phyloP scores from a whole-genome alignment of 1,140 invertebrate species.

The Cataglyphis hispanica region DNA sequence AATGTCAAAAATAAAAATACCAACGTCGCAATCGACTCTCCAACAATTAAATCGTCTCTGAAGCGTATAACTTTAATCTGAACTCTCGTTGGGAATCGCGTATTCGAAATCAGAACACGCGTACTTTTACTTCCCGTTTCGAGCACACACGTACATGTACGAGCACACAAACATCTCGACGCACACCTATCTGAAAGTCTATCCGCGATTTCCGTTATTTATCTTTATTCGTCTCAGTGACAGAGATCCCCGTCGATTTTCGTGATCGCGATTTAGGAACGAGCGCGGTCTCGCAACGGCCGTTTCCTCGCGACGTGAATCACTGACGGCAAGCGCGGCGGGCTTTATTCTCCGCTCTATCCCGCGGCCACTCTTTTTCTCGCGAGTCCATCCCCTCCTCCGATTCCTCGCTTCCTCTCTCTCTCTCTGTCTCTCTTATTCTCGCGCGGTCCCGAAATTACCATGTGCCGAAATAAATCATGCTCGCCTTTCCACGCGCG shows the following conservation, averaged over 20 bases:
- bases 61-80: not conserved
- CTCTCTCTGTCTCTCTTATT: not conserved
- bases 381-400: slow-evolving; percentile 32
- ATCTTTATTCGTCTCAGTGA: not conserved
- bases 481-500: not conserved
- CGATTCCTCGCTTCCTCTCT: not conserved
- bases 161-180: not conserved
- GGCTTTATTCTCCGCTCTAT: slow-evolving; percentile 52
- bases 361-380: slow-evolving; percentile 42
- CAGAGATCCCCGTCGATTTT: too few relatives aligned
- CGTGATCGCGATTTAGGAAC: not conserved
- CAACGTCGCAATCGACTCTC: slow-evolving; percentile 19
- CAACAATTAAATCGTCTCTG: slow-evolving; percentile 2
- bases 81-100: slow-evolving; percentile 4
- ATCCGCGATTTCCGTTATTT: not conserved
- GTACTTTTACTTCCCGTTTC: slow-evolving; percentile 47
- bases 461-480: slow-evolving; percentile 52
- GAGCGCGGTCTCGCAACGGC: not conserved
- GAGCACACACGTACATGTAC: not conserved
- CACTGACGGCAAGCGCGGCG: slow-evolving; percentile 52
- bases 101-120: slow-evolving; percentile 36
- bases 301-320: slow-evolving; percentile 38
- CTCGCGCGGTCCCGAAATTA: slow-evolving; percentile 23
- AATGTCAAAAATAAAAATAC: slow-evolving; percentile 4
- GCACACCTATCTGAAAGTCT: not conserved